Evolutionary conservation across 2,113 vertebrate species (phyloP).

Genomic region (Microtus pennsylvanicus): DNA sequence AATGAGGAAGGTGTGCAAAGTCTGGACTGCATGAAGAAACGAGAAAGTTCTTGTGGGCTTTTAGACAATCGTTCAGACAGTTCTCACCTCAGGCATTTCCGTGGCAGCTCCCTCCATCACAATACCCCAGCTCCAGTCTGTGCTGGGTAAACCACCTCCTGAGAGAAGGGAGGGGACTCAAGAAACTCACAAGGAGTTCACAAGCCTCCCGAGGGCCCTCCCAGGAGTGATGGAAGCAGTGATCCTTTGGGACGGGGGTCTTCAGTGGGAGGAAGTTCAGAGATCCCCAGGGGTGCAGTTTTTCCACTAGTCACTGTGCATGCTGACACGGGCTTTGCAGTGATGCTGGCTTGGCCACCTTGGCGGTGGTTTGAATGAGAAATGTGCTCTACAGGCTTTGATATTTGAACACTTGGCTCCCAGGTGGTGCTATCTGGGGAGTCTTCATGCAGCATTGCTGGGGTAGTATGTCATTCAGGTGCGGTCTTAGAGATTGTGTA

Average conservation of each 20-base stretch:
- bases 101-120: neutral
- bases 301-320: neutral
- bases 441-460: neutral
- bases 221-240: neutral
- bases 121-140: neutral
- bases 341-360: neutral
- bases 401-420: neutral
- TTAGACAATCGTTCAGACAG: neutral
- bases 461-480: neutral
- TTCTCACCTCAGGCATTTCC: rapidly evolving
- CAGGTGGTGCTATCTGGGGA: neutral
- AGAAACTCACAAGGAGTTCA: neutral
- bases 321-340: neutral
- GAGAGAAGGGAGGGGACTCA: neutral
- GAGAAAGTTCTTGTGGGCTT: too few species aligned
- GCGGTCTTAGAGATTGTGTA: neutral
- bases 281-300: too few species aligned
- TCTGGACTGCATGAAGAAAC: rapidly evolving
- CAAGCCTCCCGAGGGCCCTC: neutral
- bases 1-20: neutral
- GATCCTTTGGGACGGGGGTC: too few species aligned
- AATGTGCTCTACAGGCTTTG: neutral
- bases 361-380: neutral
- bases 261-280: neutral
- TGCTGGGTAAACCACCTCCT: neutral